These are phyloP conservation scores for Napeogenes sylphis DNA, from an alignment of 2,888 invertebrate species.

Conservation along the genomic window DNA sequence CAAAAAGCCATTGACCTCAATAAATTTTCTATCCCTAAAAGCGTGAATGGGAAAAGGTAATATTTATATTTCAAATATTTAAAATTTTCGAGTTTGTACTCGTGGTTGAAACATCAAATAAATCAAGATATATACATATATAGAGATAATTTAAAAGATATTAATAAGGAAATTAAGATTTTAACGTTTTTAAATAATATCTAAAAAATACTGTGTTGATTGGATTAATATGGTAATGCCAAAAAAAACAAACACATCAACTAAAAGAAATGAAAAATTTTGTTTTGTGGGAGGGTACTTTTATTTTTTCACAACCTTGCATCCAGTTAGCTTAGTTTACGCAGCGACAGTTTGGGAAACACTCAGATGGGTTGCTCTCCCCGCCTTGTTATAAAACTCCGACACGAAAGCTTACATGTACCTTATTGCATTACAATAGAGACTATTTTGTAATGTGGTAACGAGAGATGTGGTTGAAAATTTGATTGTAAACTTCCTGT, in stretches of 20 bases:
- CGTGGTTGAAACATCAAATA: no score
- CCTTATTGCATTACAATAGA: slow-evolving; percentile 3
- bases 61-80: no score
- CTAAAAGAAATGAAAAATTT: no score
- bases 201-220: no score
- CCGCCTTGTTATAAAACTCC: slow-evolving; percentile 34
- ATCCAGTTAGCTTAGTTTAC: slow-evolving; percentile 42
- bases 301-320: slow-evolving; percentile 21
- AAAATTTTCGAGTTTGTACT: no score
- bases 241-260: no score
- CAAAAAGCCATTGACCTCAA: not conserved
- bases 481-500: not conserved
- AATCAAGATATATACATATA: no score
- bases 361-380: slow-evolving; percentile 28
- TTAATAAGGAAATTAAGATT: no score
- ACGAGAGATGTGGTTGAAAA: not conserved
- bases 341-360: slow-evolving; percentile 41
- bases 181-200: no score
- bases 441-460: slow-evolving; percentile 2
- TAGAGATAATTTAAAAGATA: no score
- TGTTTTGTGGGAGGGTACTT: not conserved
- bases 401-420: slow-evolving; percentile 1
- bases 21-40: not conserved
- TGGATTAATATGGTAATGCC: no score
- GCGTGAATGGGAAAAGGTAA: not conserved